A percentile compares a stretch with the other conserved stretches of the same genome.
Evolutionary conservation across 2,113 vertebrate genomes (phyloP).

Genomic region (Porphyrio hochstetteri): DNA sequence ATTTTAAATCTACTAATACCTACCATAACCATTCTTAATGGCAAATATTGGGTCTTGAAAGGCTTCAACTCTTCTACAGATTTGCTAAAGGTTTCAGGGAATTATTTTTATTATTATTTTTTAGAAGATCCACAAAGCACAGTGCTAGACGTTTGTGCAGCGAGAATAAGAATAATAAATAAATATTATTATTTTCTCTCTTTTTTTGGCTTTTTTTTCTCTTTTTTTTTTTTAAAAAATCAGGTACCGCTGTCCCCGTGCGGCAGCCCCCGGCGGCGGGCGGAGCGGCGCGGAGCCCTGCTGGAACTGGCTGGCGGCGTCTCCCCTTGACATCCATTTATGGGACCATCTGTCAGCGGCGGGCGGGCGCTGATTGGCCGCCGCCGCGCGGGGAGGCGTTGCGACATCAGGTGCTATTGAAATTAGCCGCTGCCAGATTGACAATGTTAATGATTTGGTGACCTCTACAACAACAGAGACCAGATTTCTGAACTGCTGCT

Average conservation of each 20-base stretch:
- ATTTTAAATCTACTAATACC: conserved; percentile 84
- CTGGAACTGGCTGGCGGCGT: conserved; percentile 80
- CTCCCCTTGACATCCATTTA: conserved; percentile 83
- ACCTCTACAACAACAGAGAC: conserved; percentile 84
- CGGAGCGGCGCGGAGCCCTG: conserved; percentile 58
- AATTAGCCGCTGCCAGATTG: conserved; percentile 85
- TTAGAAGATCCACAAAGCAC: conserved; percentile 73
- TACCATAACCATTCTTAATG: conserved; percentile 98
- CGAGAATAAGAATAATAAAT: conserved; percentile 9
- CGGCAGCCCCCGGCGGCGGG: background rate
- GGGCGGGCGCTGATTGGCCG: conserved; percentile 87
- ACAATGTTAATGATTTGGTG: conserved; percentile 86
- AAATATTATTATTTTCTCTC: background rate
- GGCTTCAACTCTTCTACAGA: conserved; percentile 83
- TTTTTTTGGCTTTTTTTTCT: too few relatives aligned
- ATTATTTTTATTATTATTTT: conserved; percentile 67
- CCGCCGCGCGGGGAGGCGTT: conserved; percentile 76
- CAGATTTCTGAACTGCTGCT: conserved; percentile 84
- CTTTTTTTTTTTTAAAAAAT: too few relatives aligned
- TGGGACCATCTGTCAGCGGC: conserved; percentile 83
- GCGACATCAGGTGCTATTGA: conserved; percentile 87
- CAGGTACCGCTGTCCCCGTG: background rate
- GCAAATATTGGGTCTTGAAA: conserved; percentile 78
- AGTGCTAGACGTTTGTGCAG: conserved; percentile 69
- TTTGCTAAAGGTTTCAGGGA: conserved; percentile 78